Base-by-base conservation (phyloP, 2,888 invertebrate genomes). In the Acrobasis repandana region DNA sequence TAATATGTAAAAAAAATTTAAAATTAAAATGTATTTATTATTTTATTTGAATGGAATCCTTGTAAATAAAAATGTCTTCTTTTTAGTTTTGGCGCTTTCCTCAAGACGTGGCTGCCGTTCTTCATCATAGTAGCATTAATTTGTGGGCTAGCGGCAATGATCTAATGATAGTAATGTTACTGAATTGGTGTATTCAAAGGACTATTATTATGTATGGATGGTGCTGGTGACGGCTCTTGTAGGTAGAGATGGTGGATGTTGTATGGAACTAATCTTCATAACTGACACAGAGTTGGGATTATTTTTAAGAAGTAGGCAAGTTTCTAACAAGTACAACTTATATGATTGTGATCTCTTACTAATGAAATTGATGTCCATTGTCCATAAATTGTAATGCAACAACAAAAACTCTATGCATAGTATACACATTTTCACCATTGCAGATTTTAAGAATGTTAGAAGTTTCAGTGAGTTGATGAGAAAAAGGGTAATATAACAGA, bases 21-120 rank as follows among this genome's bases (percentile, higher is more conserved):
- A n/a, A n/a, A 20, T 20, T 3, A 20, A 20, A 20, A 20, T 20
- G 20, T 20, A 20, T 20, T 20, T 4, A 4, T 4, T 20, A 4
- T 20, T 58, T 47, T 54, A 56, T 50, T 20, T 38, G 14, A 11
- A 36, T 56, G 16, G 16, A 15, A 10, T n/a, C 34, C 16, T 54
- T 43, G 1, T 52, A 9, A 51, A 38, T 9, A 58, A 56, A 28
- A 43, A 60, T 61, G 68, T 34, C 16, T 38, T 43, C 20, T 67
- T 65, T 93, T 93, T 85, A 96, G 95, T 82, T 88, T 94, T 75
- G 76, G 81, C 56, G 95, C 93, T 57, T 95, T 96, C 73, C 62
- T 97, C 47, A 97, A 96, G 88, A 97, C 97, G 0, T 98, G 97
- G 97, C 69, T 96, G 62, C 98, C 98, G 9, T 97, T 97, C 81